Evolutionary conservation across 2,113 vertebrate genomes (phyloP).

Genomic region (Neotoma lepida): DNA sequence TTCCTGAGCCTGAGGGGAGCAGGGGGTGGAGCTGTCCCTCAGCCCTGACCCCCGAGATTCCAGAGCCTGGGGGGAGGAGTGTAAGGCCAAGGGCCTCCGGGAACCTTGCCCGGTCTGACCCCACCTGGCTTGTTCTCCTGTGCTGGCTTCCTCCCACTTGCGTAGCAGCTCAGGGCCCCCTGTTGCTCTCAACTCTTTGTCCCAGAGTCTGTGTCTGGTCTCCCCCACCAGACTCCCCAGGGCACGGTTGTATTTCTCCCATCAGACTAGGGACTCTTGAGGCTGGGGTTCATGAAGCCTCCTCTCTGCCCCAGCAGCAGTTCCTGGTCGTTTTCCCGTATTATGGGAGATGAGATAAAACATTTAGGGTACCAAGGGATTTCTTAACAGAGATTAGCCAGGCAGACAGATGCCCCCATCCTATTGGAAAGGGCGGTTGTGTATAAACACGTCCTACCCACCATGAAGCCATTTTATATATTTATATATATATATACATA

Average conservation of each 20-base stretch:
- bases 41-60: slow-evolving; percentile 81
- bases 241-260: slow-evolving; percentile 74
- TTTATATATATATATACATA: no score
- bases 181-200: slow-evolving; percentile 61
- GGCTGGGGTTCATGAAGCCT: slow-evolving; percentile 68
- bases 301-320: slow-evolving; percentile 36
- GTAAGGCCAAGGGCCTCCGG: slow-evolving; percentile 69
- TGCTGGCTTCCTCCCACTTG: slow-evolving; percentile 70
- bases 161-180: slow-evolving; percentile 18
- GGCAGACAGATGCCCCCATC: background rate
- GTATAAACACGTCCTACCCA: background rate
- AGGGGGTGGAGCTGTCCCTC: slow-evolving; percentile 78
- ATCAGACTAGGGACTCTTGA: slow-evolving; percentile 64
- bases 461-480: background rate
- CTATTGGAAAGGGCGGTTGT: background rate
- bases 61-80: slow-evolving; percentile 75
- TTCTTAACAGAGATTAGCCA: slow-evolving; percentile 26
- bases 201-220: slow-evolving; percentile 53
- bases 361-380: slow-evolving; percentile 56
- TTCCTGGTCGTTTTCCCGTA: slow-evolving; percentile 57
- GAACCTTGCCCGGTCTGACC: slow-evolving; percentile 78
- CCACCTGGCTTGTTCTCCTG: slow-evolving; percentile 77
- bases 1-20: slow-evolving; percentile 81
- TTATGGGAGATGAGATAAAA: slow-evolving; percentile 63
- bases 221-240: slow-evolving; percentile 64